These are phyloP conservation scores for Mya arenaria DNA, from an alignment of 1,140 invertebrate genomes.

Conservation along the genomic window DNA sequence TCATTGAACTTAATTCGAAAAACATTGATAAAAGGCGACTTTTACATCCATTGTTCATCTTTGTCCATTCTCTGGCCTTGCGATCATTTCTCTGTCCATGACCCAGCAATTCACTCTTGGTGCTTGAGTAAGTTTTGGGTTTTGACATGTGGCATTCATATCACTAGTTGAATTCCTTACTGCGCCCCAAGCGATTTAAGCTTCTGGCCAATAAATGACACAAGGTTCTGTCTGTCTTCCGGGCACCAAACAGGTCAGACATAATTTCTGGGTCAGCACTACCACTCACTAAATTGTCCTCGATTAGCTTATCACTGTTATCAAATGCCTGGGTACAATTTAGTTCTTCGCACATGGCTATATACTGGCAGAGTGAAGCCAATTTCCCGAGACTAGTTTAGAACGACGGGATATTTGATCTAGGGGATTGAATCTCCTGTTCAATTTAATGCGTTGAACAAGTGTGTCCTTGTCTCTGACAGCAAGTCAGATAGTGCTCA, in stretches of 20 bases:
- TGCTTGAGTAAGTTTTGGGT: background rate
- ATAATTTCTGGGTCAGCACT: conserved; percentile 48
- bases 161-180: too few species aligned
- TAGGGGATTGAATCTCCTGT: conserved; percentile 8
- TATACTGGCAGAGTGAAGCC: conserved; percentile 30
- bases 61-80: background rate
- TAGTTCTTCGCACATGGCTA: background rate
- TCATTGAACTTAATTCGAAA: too few species aligned
- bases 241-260: conserved; percentile 25
- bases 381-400: conserved; percentile 3
- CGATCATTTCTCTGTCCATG: conserved; percentile 53
- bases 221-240: conserved; percentile 27
- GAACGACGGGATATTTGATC: background rate
- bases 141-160: background rate
- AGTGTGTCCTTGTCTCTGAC: conserved; percentile 21
- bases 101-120: conserved; percentile 28
- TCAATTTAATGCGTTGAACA: conserved; percentile 17
- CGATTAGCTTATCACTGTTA: conserved; percentile 28
- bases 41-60: background rate
- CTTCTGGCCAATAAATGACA: conserved; percentile 45
- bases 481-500: too few species aligned
- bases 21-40: too few species aligned
- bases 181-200: conserved; percentile 37
- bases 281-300: conserved; percentile 28
- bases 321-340: conserved; percentile 3